Evolutionary conservation across 2,797 vertebrate genomes (phyloP).

Genomic region (Lepus oiostolus): DNA sequence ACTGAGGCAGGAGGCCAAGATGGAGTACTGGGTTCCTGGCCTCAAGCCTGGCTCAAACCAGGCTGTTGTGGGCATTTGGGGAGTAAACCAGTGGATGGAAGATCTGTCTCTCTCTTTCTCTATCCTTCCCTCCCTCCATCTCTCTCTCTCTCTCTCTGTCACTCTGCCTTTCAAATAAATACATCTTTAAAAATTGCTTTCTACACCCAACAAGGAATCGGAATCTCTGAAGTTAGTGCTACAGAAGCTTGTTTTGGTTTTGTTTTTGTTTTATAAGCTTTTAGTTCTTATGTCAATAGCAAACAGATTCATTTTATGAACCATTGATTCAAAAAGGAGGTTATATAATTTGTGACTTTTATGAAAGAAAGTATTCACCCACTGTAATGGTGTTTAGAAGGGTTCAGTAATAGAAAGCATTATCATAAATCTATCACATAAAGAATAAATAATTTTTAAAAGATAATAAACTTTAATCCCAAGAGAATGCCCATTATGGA

Average conservation of each 20-base stretch:
- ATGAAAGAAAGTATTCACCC: constrained; percentile 59
- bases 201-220: not conserved
- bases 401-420: constrained; percentile 48
- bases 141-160: too few relatives aligned
- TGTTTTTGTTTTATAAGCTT: constrained; percentile 36
- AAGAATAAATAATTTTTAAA: constrained; percentile 52
- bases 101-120: too few relatives aligned
- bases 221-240: not conserved
- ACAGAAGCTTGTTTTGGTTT: not conserved
- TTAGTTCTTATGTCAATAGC: constrained; percentile 1
- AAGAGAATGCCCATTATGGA: constrained; percentile 1
- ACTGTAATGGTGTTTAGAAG: not conserved
- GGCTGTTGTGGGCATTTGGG: too few relatives aligned
- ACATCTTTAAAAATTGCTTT: too few relatives aligned
- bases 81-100: too few relatives aligned
- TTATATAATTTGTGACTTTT: constrained; percentile 59
- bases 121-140: too few relatives aligned
- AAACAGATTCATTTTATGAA: constrained; percentile 44
- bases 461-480: constrained; percentile 16
- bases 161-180: too few relatives aligned
- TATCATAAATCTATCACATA: not conserved
- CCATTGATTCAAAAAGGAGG: constrained; percentile 54
- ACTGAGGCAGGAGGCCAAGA: too few relatives aligned
- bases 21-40: too few relatives aligned
- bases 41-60: too few relatives aligned